A percentile compares a stretch with the other conserved stretches of the same genome.
These are phyloP conservation scores for Drosophila sechellia DNA, from an alignment of 1,140 invertebrate species.

Conservation along the genomic window DNA sequence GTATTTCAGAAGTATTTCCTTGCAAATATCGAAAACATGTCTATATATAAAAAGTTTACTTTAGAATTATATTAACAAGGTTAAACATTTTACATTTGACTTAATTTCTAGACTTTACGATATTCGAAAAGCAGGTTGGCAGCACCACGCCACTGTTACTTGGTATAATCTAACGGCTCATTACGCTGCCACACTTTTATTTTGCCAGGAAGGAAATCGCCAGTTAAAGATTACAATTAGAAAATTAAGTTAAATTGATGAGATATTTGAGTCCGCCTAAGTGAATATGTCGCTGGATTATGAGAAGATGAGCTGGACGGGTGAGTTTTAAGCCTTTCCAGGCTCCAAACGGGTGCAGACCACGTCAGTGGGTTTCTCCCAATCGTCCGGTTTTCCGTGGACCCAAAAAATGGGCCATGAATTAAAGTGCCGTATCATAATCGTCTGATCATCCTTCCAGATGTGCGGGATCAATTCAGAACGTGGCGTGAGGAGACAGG, in stretches of 20 bases:
- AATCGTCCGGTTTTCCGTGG: neutral
- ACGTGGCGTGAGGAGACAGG: slow-evolving; percentile 97
- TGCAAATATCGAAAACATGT: too few relatives aligned
- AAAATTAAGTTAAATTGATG: slow-evolving; percentile 50
- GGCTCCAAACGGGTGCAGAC: neutral
- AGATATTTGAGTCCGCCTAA: slow-evolving; percentile 4
- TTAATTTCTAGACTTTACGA: neutral
- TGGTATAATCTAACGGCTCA: neutral
- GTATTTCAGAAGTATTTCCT: too few relatives aligned
- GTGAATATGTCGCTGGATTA: slow-evolving; percentile 85
- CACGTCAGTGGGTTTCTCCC: slow-evolving; percentile 20
- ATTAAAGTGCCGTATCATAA: slow-evolving; percentile 24
- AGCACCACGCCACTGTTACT: neutral
- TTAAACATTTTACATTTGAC: too few relatives aligned
- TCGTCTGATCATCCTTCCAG: slow-evolving; percentile 86
- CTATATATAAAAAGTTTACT: too few relatives aligned
- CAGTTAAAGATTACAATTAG: slow-evolving; percentile 24
- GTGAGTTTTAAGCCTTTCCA: slow-evolving; percentile 65
- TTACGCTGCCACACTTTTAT: neutral
- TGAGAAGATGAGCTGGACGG: slow-evolving; percentile 85
- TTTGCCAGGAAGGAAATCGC: slow-evolving; percentile 21
- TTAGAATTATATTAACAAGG: too few relatives aligned
- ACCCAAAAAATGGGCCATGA: slow-evolving; percentile 15
- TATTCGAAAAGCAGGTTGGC: neutral
- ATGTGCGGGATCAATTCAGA: slow-evolving; percentile 92